Evolutionary conservation across 2,113 vertebrate species (phyloP), one percentile per base, ranked within the genome.

Genomic region (Alces alces): DNA sequence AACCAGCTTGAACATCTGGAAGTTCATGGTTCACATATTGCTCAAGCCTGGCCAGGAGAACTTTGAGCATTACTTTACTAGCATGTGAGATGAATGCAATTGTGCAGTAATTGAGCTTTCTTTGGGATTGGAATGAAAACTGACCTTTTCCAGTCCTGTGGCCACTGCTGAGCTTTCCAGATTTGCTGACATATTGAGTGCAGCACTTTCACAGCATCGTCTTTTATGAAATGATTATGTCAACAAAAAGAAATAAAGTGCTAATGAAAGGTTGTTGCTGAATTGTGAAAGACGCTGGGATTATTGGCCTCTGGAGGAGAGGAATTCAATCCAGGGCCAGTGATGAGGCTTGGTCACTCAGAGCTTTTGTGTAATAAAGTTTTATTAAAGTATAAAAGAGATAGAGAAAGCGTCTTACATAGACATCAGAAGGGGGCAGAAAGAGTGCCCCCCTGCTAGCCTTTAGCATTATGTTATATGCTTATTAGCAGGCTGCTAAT

Each of bases 61-160:
- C 4, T 66, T 66, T 66, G 3, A 66, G 33, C 33, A 19, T 36
- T 36, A 66, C 4, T 66, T 66, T 66, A 66, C 64, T 66, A n/a
- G 17, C 16, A 0, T 66, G 64, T 36, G 64, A 66, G 3, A 66
- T 66, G 0, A n/a, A 4, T 36, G 16, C 33, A 66, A n/a, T 5
- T 66, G 64, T 36, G 8, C 0, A 0, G 33, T 36, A 36, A 1
- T 21, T 66, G 64, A 19, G 64, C 33, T 66, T 66, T 66, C 33
- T 66, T 66, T 21, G 33, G 17, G 4, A 36, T 5, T 66, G 33
- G 33, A 66, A 36, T 66, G 33, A 66, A 66, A 66, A 36, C 33
- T 36, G 64, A 66, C 64, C 33, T 66, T 36, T 66, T 66, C 64
- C 33, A 66, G 64, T 36, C 17, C 64, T 66, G 16, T 66, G 60